phyloP scores from a whole-genome alignment of 1,140 invertebrate genomes.

The Bombus vancouverensis region DNA sequence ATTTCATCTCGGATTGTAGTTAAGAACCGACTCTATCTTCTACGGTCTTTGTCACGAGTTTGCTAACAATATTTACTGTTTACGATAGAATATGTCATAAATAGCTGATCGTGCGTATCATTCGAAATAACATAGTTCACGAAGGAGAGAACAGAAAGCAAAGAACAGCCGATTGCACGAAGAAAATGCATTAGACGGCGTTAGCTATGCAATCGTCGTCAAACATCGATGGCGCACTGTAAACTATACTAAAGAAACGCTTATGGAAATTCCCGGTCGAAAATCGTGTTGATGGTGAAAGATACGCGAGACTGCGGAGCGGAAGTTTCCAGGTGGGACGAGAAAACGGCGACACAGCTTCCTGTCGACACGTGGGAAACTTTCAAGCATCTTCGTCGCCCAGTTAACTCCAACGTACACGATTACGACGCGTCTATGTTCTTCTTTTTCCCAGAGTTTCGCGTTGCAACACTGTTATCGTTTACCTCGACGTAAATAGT shows the following conservation, averaged over 20 bases:
- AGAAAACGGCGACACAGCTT: conserved; percentile 28
- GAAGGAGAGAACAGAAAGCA: background rate
- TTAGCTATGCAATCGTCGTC: background rate
- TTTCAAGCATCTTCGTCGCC: conserved; percentile 52
- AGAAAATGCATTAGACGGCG: background rate
- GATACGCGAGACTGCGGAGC: conserved; percentile 20
- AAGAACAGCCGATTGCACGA: no score
- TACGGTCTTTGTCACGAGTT: no score
- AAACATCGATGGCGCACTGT: background rate
- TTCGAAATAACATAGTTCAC: background rate
- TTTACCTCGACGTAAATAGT: background rate
- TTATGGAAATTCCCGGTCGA: background rate
- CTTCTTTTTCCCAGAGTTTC: background rate
- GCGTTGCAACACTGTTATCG: background rate
- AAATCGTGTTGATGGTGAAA: conserved; percentile 33
- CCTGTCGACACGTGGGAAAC: conserved; percentile 55
- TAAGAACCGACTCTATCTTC: conserved; percentile 4
- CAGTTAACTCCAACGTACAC: background rate
- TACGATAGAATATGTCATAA: background rate
- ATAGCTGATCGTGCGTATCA: background rate
- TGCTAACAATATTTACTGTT: background rate
- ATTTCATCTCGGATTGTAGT: conserved; percentile 3
- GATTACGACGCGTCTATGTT: background rate
- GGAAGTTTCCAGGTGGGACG: conserved; percentile 29
- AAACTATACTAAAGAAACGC: background rate